A percentile compares a stretch with the other conserved stretches of the same genome.
These are phyloP conservation scores for Neosilurus mollespiculum DNA, from an alignment of 2,797 vertebrate genomes.

Conservation along the genomic window DNA sequence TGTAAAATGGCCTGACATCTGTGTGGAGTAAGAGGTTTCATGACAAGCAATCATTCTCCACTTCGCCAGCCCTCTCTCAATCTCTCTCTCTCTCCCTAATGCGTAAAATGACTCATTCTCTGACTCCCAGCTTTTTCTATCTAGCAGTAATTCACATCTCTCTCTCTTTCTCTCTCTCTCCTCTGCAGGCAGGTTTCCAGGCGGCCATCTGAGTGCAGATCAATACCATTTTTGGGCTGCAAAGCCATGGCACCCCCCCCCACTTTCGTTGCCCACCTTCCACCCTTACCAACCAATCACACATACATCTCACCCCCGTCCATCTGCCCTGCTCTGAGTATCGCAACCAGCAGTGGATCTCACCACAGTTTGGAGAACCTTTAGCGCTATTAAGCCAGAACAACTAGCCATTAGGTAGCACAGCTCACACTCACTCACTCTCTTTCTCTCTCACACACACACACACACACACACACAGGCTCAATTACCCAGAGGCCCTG, in stretches of 20 bases:
- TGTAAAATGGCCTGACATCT: constrained; percentile 34
- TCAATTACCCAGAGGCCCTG: constrained; percentile 66
- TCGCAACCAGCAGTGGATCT: constrained; percentile 64
- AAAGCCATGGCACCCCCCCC: constrained; percentile 24
- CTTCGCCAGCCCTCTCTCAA: constrained; percentile 17
- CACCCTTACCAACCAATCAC: constrained; percentile 37
- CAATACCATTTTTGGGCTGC: constrained; percentile 58
- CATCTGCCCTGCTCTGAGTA: constrained; percentile 66
- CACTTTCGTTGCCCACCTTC: constrained; percentile 54
- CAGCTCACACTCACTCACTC: constrained; percentile 29
- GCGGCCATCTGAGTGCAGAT: constrained; percentile 50
- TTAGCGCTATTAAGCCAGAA: constrained; percentile 66
- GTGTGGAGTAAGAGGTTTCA: constrained; percentile 40
- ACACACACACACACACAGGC: constrained; percentile 46
- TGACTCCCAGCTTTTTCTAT: not conserved
- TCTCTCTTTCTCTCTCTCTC: not conserved
- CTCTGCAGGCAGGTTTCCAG: too few relatives aligned
- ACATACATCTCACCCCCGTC: constrained; percentile 46
- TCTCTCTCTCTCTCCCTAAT: constrained; percentile 19
- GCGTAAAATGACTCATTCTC: constrained; percentile 30
- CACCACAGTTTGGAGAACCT: constrained; percentile 64
- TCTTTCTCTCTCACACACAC: not conserved
- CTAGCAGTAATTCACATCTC: constrained; percentile 1
- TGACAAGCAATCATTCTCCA: constrained; percentile 27
- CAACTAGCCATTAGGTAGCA: constrained; percentile 55